A percentile compares a stretch with the other conserved stretches of the same genome.
Conservation (phyloP, 2,888 invertebrate genomes). For the Drosophila cracens region DNA sequence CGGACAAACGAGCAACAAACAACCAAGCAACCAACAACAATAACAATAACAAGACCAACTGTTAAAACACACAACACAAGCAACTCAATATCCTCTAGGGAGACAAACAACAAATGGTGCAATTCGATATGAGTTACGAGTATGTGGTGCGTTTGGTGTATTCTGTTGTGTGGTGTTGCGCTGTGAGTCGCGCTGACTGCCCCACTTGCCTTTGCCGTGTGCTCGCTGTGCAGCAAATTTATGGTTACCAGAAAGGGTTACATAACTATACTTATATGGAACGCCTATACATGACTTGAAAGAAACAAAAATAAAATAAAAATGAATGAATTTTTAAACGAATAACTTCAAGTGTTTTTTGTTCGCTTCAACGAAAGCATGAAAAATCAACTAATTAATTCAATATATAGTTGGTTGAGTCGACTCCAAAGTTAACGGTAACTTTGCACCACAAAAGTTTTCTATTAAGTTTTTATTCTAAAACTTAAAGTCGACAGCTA, state of each 20-base stretch:
- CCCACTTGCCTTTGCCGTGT: constrained; percentile 61
- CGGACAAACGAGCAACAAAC: constrained; percentile 32
- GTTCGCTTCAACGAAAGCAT: constrained; percentile 16
- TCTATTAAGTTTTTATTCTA: constrained; percentile 57
- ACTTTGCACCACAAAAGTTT: constrained; percentile 70
- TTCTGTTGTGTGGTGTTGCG: constrained; percentile 33
- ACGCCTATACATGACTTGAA: constrained; percentile 48
- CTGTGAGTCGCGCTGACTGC: constrained; percentile 52
- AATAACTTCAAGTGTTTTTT: constrained; percentile 46
- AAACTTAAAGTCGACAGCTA: constrained; percentile 68
- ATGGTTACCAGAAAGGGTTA: constrained; percentile 56
- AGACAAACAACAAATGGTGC: constrained; percentile 77
- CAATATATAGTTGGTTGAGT: constrained; percentile 53
- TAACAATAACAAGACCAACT: constrained; percentile 29
- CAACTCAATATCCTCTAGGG: constrained; percentile 59
- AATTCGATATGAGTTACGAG: constrained; percentile 71
- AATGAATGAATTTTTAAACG: constrained; percentile 50
- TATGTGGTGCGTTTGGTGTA: constrained; percentile 32
- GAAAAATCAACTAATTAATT: constrained; percentile 75
- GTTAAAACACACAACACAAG: constrained; percentile 28
- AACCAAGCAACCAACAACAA: constrained; percentile 23
- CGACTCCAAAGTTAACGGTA: constrained; percentile 52
- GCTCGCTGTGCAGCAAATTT: constrained; percentile 47
- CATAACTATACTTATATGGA: constrained; percentile 51
- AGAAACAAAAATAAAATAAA: constrained; percentile 46